Conservation (phyloP, 1,140 invertebrate genomes). For the Brachionus koreanus region DNA sequence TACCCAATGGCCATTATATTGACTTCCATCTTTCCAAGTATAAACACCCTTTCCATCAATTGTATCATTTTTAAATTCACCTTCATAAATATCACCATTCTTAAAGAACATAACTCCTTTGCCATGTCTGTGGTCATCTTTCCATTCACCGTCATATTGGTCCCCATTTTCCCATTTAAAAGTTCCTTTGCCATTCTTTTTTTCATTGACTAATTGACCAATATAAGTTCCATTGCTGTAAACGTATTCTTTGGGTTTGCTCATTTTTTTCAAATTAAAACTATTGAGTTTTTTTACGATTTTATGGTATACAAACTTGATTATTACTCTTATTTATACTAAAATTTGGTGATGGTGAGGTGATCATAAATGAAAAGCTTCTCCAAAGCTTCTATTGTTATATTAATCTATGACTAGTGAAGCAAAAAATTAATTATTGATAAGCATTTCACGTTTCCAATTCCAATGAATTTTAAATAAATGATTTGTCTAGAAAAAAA, state of each 20-base stretch:
- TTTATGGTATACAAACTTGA: background rate
- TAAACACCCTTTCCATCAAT: constrained; percentile 15
- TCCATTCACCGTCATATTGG: constrained; percentile 32
- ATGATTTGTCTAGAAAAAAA: background rate
- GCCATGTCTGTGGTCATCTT: constrained; percentile 9
- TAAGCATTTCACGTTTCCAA: background rate
- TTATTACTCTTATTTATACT: background rate
- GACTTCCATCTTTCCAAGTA: constrained; percentile 5
- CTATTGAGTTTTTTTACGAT: background rate
- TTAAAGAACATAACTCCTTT: constrained; percentile 4
- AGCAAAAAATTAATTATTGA: background rate
- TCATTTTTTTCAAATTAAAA: constrained; percentile 53
- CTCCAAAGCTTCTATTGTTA: background rate
- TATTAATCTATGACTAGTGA: background rate
- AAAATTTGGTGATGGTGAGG: background rate
- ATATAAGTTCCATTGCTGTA: constrained; percentile 49
- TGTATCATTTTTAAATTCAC: background rate
- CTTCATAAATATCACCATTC: constrained; percentile 6
- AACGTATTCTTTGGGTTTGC: constrained; percentile 58
- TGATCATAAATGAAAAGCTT: background rate
- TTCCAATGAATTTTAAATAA: background rate
- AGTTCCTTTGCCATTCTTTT: constrained; percentile 3
- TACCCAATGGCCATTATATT: constrained; percentile 1
- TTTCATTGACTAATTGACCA: background rate
- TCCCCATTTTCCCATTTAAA: constrained; percentile 45